These are phyloP conservation scores for Galagoides demidoff DNA, from an alignment of 2,797 vertebrate genomes.

Conservation along the genomic window DNA sequence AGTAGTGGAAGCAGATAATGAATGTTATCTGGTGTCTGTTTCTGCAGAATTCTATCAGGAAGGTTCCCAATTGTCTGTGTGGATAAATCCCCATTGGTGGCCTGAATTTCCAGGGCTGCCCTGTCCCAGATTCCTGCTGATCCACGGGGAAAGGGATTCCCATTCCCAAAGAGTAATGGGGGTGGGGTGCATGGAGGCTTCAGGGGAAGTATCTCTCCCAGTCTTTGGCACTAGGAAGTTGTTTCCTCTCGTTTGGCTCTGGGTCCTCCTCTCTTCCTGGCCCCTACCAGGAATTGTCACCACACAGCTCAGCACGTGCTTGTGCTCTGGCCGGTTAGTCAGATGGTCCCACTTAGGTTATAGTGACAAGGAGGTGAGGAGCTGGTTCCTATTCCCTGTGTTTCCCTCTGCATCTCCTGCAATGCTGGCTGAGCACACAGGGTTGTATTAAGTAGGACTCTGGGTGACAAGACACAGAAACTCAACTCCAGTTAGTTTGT, in stretches of 20 bases:
- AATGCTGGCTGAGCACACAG: neutral
- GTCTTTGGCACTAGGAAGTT: neutral
- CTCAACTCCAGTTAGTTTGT: neutral
- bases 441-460: neutral
- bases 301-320: too few species aligned
- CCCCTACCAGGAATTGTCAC: accelerated
- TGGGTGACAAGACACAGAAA: neutral
- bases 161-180: neutral
- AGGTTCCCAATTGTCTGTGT: neutral
- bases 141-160: neutral
- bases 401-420: accelerated
- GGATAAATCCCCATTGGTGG: neutral
- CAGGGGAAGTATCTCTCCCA: accelerated
- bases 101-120: accelerated
- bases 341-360: neutral
- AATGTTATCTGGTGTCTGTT: neutral
- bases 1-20: neutral
- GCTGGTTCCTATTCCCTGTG: accelerated
- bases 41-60: neutral
- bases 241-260: accelerated
- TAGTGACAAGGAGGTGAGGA: neutral
- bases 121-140: accelerated
- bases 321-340: accelerated
- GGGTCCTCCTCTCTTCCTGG: neutral
- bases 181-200: accelerated